Conservation (phyloP, 2,888 invertebrate genomes). For the Drosophila helvetica region DNA sequence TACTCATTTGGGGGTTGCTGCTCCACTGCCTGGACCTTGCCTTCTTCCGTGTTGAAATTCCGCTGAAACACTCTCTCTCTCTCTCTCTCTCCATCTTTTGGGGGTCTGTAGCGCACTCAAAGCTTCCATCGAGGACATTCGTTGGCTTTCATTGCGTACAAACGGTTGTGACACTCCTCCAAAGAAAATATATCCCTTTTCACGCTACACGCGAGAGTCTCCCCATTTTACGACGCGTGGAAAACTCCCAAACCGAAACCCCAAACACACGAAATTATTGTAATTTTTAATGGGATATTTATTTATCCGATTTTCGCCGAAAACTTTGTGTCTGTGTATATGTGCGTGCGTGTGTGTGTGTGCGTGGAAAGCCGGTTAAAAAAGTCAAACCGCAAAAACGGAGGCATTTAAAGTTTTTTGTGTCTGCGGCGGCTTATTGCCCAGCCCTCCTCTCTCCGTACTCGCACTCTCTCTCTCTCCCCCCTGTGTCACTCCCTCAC, state of each 20-base stretch:
- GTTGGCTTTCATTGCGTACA: conserved; percentile 76
- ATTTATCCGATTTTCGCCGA: background rate
- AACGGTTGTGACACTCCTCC: conserved; percentile 79
- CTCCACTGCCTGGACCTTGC: conserved; percentile 43
- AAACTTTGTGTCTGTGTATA: conserved; percentile 2
- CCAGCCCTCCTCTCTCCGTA: conserved; percentile 43
- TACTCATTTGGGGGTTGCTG: conserved; percentile 71
- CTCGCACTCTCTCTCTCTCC: conserved; percentile 9
- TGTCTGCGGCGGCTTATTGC: conserved; percentile 68
- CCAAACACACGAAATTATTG: conserved; percentile 39
- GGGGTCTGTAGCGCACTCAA: conserved; percentile 44
- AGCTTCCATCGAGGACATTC: conserved; percentile 73
- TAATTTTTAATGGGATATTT: conserved; percentile 45
- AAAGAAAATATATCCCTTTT: conserved; percentile 33
- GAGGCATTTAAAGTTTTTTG: conserved; percentile 70
- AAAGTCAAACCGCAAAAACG: conserved; percentile 67
- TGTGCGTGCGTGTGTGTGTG: conserved; percentile 18
- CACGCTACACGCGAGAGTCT: conserved; percentile 13
- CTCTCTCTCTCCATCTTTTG: conserved; percentile 19
- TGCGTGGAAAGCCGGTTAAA: conserved; percentile 11
- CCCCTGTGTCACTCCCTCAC: conserved; percentile 15
- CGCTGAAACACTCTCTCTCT: conserved; percentile 27
- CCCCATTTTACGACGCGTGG: conserved; percentile 54
- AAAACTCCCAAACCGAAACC: conserved; percentile 7
- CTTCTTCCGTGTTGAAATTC: conserved; percentile 66